Conservation (phyloP, 2,888 invertebrate genomes). For the Lacanobia wlatinum region DNA sequence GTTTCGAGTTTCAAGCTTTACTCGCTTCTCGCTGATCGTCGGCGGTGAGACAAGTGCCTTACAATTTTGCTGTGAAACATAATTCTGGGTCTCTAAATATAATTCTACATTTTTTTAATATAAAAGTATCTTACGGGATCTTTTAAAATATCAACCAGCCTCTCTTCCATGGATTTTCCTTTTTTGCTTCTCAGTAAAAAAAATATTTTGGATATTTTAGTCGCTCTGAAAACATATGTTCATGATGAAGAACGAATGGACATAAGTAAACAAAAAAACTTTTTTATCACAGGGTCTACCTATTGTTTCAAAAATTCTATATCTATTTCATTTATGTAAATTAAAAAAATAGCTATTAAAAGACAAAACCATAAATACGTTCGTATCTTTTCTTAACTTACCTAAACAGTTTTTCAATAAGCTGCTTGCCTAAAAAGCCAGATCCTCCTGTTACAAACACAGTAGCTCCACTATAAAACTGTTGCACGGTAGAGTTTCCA, state of each 20-base stretch:
- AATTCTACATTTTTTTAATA: neutral
- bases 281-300: no score
- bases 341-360: no score
- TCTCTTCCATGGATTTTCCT: conserved; percentile 18
- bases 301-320: no score
- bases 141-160: conserved; percentile 32
- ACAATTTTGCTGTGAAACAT: no score
- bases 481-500: conserved; percentile 77
- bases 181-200: conserved; percentile 39
- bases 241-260: no score
- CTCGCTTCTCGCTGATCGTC: no score
- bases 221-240: conserved; percentile 12
- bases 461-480: conserved; percentile 89
- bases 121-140: conserved; percentile 37
- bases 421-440: conserved; percentile 91
- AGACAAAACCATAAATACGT: no score
- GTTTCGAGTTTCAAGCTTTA: no score
- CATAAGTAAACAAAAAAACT: no score
- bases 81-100: no score
- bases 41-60: no score
- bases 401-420: conserved; percentile 65
- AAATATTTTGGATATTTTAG: conserved; percentile 33
- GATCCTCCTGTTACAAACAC: conserved; percentile 96
- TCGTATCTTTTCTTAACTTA: conserved; percentile 36
- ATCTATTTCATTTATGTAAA: no score